Percentiles rank a stretch among this genome's conserved stretches.
phyloP scores from a whole-genome alignment of 2,888 invertebrate species.

The Coenonympha glycerion region DNA sequence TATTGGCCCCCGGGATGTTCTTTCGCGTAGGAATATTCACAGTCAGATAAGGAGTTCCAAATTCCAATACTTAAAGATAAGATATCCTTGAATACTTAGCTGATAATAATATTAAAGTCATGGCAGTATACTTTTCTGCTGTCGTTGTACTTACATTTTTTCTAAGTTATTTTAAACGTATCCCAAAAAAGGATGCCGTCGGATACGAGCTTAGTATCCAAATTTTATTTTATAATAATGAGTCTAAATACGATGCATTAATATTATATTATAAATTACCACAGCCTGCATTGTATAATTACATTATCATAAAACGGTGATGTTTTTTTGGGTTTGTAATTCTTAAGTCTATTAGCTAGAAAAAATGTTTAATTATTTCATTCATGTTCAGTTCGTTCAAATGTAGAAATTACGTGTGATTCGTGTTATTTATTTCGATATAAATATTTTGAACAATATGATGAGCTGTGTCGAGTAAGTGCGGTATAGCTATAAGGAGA shows the following conservation, averaged over 20 bases:
- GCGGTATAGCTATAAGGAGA: no score
- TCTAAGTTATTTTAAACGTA: conserved; percentile 30
- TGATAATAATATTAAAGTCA: conserved; percentile 25
- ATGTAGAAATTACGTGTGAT: not conserved
- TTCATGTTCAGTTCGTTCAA: no score
- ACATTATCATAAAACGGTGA: conserved; percentile 19
- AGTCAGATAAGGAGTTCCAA: not conserved
- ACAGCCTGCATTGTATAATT: conserved; percentile 27
- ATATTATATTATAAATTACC: conserved; percentile 24
- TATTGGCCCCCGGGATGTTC: conserved; percentile 52
- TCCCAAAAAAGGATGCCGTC: conserved; percentile 28
- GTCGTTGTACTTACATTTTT: conserved; percentile 41
- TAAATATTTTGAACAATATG: conserved; percentile 8
- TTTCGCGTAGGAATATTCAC: conserved; percentile 14
- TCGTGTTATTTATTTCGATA: conserved; percentile 1
- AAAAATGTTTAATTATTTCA: not conserved
- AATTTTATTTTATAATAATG: conserved; percentile 12
- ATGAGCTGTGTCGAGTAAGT: no score
- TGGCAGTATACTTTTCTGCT: conserved; percentile 40
- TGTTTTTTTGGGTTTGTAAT: not conserved
- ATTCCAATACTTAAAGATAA: not conserved
- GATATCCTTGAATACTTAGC: not conserved
- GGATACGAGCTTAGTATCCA: conserved; percentile 14
- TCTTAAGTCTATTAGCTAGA: not conserved
- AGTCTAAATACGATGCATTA: conserved; percentile 21